Percentiles rank a stretch among this genome's conserved stretches.
These are phyloP conservation scores for Tachina lurida DNA, from an alignment of 2,888 invertebrate species.

Conservation along the genomic window DNA sequence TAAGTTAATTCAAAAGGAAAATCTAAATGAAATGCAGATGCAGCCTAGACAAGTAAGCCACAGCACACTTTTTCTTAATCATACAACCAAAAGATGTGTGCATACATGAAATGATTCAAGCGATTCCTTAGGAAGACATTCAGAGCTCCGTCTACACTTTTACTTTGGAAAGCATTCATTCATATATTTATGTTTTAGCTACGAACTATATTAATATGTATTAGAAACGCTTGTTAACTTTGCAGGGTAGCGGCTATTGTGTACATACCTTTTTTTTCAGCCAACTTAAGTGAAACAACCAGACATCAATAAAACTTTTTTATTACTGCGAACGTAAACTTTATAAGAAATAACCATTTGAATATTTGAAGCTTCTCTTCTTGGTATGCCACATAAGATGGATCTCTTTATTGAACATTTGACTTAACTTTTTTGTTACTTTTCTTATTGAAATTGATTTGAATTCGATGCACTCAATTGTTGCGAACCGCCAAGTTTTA, in stretches of 20 bases:
- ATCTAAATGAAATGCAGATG: constrained; percentile 14
- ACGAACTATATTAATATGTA: constrained; percentile 43
- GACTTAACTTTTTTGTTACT: neutral
- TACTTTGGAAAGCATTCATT: constrained; percentile 13
- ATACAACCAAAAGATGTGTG: constrained; percentile 13
- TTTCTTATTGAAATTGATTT: constrained; percentile 66
- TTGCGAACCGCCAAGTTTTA: constrained; percentile 19
- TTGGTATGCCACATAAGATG: constrained; percentile 27
- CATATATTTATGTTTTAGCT: constrained; percentile 21
- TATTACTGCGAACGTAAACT: constrained; percentile 23
- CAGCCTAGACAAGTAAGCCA: constrained; percentile 29
- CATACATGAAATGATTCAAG: neutral
- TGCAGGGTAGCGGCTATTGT: neutral
- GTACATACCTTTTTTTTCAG: constrained; percentile 23
- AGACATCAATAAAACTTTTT: constrained; percentile 29
- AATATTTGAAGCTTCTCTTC: constrained; percentile 9
- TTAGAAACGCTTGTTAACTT: constrained; percentile 59
- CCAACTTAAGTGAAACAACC: neutral
- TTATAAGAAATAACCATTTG: constrained; percentile 15
- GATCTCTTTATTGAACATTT: constrained; percentile 55
- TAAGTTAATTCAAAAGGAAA: constrained; percentile 27
- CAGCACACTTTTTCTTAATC: constrained; percentile 33
- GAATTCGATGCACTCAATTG: constrained; percentile 65
- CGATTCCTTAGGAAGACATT: neutral
- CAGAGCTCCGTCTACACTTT: neutral